Evolutionary conservation across 2,888 invertebrate genomes (phyloP).

Genomic region (Stegophylla sp.): DNA sequence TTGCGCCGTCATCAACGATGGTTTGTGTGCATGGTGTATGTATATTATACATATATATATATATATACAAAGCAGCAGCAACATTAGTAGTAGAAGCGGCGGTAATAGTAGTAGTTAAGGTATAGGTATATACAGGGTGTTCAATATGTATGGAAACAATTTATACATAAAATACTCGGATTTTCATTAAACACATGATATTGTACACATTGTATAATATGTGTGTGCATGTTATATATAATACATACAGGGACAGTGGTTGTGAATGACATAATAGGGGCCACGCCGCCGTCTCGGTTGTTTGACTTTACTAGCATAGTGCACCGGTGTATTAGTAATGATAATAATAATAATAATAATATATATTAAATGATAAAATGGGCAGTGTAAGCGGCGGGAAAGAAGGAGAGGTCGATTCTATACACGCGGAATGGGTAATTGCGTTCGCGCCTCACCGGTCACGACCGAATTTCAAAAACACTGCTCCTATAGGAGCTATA

Average conservation of each 20-base stretch:
- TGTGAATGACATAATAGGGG: neutral
- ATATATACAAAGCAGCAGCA: no score
- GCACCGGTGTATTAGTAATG: neutral
- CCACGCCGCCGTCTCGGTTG: neutral
- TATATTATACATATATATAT: no score
- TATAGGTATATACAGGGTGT: no score
- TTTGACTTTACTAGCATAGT: slow-evolving; percentile 6
- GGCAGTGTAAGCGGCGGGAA: neutral
- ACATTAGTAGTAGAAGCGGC: neutral
- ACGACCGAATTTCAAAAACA: slow-evolving; percentile 9
- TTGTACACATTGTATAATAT: no score
- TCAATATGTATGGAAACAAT: no score
- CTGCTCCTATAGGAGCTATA: no score
- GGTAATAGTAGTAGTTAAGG: neutral
- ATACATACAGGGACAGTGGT: neutral
- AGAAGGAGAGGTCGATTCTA: no score
- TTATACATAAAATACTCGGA: no score
- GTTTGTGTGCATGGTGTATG: no score
- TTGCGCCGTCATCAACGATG: neutral
- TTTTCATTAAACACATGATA: no score
- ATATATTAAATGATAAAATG: neutral
- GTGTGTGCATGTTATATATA: no score
- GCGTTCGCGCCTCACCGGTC: neutral
- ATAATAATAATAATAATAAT: no score
- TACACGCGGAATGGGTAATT: slow-evolving; percentile 3